These are phyloP conservation scores for Lordiphosa stackelbergi DNA, from an alignment of 1,140 invertebrate genomes.

Conservation along the genomic window DNA sequence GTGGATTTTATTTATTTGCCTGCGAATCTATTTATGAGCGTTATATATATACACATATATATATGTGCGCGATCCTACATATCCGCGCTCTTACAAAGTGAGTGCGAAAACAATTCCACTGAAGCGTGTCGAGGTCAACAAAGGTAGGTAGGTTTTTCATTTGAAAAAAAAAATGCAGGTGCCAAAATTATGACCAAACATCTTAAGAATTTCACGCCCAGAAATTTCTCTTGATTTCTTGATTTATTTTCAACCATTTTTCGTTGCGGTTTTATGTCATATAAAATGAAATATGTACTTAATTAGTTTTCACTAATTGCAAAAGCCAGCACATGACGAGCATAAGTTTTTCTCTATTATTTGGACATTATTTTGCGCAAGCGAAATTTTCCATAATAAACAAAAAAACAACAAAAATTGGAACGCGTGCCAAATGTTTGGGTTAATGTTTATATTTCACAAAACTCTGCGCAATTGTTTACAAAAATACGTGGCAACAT, in stretches of 20 bases:
- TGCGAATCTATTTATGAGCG: constrained; percentile 29
- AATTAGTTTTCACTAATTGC: constrained; percentile 51
- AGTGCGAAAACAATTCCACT: constrained; percentile 54
- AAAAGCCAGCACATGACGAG: neutral
- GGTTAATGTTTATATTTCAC: constrained; percentile 12
- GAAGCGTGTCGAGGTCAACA: constrained; percentile 53
- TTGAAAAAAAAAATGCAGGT: too few relatives aligned
- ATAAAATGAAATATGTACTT: constrained; percentile 26
- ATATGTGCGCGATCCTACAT: constrained; percentile 16
- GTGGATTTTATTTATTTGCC: constrained; percentile 55
- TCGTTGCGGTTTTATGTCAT: constrained; percentile 1
- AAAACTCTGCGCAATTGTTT: constrained; percentile 2
- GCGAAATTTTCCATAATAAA: too few relatives aligned
- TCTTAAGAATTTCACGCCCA: too few relatives aligned
- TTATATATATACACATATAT: constrained; percentile 20
- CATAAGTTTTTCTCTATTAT: constrained; percentile 7
- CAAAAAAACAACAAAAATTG: constrained; percentile 2
- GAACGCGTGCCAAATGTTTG: constrained; percentile 23
- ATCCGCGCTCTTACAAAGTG: constrained; percentile 35
- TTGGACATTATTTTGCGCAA: too few relatives aligned
- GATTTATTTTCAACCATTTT: constrained; percentile 13
- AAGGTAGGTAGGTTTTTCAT: too few relatives aligned
- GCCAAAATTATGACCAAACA: too few relatives aligned
- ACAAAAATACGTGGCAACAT: too few relatives aligned
- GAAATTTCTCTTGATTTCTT: constrained; percentile 4